phyloP scores from a whole-genome alignment of 2,888 invertebrate genomes.

The Nesidiocoris tenuis region DNA sequence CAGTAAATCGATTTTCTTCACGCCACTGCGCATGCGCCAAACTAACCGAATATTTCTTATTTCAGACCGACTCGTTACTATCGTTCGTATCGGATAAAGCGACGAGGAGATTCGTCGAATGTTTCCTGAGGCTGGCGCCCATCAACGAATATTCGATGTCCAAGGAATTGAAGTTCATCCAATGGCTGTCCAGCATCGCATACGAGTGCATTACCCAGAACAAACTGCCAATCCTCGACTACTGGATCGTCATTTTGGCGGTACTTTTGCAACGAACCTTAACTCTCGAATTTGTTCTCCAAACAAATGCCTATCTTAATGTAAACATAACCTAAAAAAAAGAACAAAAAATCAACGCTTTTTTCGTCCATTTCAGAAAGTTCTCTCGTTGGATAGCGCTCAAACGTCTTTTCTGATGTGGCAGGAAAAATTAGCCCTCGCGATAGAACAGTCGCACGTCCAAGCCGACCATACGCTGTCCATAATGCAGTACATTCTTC shows the following conservation, averaged over 20 bases:
- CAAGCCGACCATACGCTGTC: slow-evolving; percentile 31
- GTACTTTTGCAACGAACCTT: no score
- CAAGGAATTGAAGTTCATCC: slow-evolving; percentile 57
- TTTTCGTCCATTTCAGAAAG: slow-evolving; percentile 55
- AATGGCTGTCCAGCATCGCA: slow-evolving; percentile 66
- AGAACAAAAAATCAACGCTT: no score
- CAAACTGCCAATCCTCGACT: slow-evolving; percentile 71
- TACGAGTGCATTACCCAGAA: slow-evolving; percentile 81
- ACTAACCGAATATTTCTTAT: no score
- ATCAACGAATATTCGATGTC: slow-evolving; percentile 27
- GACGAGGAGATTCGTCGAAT: slow-evolving; percentile 65
- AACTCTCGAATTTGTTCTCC: no score
- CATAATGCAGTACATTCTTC: slow-evolving; percentile 28
- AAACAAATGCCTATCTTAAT: no score
- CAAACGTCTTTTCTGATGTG: slow-evolving; percentile 65
- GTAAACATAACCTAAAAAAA: no score
- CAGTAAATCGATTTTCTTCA: no score
- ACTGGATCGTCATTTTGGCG: slow-evolving; percentile 69
- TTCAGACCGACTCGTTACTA: slow-evolving; percentile 63
- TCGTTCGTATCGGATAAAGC: slow-evolving; percentile 73
- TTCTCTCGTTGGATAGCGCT: slow-evolving; percentile 59
- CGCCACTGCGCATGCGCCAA: no score
- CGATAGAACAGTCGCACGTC: slow-evolving; percentile 22
- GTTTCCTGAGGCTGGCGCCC: slow-evolving; percentile 41
- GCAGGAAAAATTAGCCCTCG: slow-evolving; percentile 71